Evolutionary conservation across 2,888 invertebrate species (phyloP).

Genomic region (Ceraclea dissimilis): DNA sequence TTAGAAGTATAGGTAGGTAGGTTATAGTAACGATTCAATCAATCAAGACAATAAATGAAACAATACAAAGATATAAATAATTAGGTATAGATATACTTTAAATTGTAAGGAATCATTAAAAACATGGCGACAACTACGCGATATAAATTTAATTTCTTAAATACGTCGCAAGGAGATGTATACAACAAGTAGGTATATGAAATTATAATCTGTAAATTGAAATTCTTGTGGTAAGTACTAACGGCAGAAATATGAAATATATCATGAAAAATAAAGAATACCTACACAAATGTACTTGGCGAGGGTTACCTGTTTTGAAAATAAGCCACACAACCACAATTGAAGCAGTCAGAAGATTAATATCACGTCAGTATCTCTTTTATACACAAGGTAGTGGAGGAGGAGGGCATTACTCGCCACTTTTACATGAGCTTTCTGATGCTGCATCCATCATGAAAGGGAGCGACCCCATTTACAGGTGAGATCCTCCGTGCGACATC

Average conservation of each 20-base stretch:
- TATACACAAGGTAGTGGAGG: constrained; percentile 4
- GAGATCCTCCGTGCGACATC: background rate
- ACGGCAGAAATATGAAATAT: background rate
- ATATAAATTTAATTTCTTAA: no score
- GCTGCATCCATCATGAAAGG: constrained; percentile 6
- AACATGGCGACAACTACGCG: no score
- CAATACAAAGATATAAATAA: no score
- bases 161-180: no score
- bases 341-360: constrained; percentile 13
- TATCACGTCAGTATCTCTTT: constrained; percentile 10
- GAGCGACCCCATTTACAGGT: background rate
- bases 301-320: background rate
- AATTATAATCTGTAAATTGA: background rate
- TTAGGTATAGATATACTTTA: no score
- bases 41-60: no score
- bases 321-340: constrained; percentile 10
- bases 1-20: no score
- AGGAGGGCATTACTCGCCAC: constrained; percentile 11
- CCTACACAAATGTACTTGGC: background rate
- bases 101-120: no score
- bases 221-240: background rate
- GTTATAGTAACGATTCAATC: no score
- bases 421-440: constrained; percentile 1
- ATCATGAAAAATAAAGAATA: background rate
- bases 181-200: no score